phyloP scores from a whole-genome alignment of 2,113 vertebrate genomes.

The Pandion haliaetus region DNA sequence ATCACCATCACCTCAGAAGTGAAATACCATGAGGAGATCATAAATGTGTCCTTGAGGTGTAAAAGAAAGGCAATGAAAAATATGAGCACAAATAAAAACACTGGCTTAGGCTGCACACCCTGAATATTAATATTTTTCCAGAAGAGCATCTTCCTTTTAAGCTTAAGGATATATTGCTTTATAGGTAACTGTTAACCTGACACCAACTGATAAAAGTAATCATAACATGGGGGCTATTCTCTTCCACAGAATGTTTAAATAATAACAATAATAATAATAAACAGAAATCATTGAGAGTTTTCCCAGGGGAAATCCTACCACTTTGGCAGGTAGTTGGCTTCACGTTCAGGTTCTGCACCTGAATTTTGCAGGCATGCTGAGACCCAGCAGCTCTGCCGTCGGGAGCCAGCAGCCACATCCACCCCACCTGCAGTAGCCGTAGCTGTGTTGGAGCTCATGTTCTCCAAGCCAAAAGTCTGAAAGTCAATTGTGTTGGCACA shows the following conservation, averaged over 20 bases:
- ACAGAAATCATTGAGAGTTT: background rate
- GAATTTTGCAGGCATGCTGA: background rate
- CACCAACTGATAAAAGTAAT: background rate
- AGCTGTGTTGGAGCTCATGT: background rate
- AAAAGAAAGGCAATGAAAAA: conserved; percentile 48
- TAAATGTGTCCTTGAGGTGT: conserved; percentile 42
- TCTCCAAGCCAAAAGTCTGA: background rate
- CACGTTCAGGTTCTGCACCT: background rate
- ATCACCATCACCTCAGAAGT: conserved; percentile 15
- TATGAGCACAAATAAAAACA: conserved; percentile 40
- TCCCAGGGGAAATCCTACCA: background rate
- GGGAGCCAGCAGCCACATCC: background rate
- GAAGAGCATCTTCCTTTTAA: background rate
- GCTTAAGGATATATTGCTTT: background rate
- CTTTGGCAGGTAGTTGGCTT: background rate
- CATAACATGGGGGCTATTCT: background rate
- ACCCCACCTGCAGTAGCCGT: accelerated
- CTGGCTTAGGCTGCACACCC: background rate
- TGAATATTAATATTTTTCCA: background rate
- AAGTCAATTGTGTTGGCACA: too few species aligned
- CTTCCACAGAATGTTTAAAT: background rate
- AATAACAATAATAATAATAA: background rate
- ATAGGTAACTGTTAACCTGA: background rate
- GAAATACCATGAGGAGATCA: conserved; percentile 20
- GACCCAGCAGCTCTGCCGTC: background rate